Evolutionary conservation across 2,888 invertebrate genomes (phyloP).

Genomic region (Argyra leucocephala): DNA sequence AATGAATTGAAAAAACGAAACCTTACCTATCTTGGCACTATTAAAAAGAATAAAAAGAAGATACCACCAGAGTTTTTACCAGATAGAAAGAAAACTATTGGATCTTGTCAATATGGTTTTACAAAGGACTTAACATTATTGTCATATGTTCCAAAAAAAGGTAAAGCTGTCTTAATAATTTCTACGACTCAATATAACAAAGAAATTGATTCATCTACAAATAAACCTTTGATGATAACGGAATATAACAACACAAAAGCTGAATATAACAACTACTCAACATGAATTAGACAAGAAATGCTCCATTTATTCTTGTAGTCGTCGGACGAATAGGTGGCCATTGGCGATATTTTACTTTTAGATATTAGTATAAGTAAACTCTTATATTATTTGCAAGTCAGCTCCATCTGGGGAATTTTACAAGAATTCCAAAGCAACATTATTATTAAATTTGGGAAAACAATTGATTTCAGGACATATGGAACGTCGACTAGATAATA

Average conservation of each 20-base stretch:
- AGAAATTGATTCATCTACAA: slow-evolving; percentile 17
- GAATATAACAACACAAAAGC: slow-evolving; percentile 19
- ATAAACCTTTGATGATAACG: slow-evolving; percentile 21
- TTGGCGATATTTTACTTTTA: too few relatives aligned
- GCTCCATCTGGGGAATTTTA: too few relatives aligned
- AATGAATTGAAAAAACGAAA: slow-evolving; percentile 18
- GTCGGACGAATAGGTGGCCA: too few relatives aligned
- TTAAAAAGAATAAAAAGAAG: slow-evolving; percentile 21
- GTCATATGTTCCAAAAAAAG: slow-evolving; percentile 23
- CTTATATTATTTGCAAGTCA: too few relatives aligned
- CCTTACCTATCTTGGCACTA: slow-evolving; percentile 21
- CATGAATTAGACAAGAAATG: slow-evolving; percentile 22
- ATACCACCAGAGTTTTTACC: slow-evolving; percentile 18
- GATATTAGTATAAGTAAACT: too few relatives aligned
- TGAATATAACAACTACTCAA: too few relatives aligned
- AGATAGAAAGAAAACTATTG: slow-evolving; percentile 14
- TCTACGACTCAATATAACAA: slow-evolving; percentile 18
- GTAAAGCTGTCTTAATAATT: slow-evolving; percentile 21
- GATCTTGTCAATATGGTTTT: slow-evolving; percentile 23
- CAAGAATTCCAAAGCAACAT: too few relatives aligned
- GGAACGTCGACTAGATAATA: too few relatives aligned
- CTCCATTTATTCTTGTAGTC: too few relatives aligned
- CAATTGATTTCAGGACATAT: too few relatives aligned
- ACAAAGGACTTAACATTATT: slow-evolving; percentile 19
- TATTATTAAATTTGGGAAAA: too few relatives aligned